Conservation (phyloP, 2,113 vertebrate species). For the Cygnus atratus region DNA sequence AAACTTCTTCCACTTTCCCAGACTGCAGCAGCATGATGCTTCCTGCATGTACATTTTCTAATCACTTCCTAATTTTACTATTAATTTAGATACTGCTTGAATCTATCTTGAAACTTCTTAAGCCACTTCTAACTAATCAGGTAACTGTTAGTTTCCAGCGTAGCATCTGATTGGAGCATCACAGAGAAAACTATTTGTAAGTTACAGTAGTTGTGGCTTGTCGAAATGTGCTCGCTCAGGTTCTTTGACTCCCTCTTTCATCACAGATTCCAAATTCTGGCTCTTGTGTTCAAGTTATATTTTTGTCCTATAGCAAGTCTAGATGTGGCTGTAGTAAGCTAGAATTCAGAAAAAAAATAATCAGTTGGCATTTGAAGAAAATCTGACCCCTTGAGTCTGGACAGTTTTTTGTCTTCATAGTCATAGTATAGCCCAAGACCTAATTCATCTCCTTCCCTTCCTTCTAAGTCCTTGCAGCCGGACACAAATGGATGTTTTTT, state of each 20-base stretch:
- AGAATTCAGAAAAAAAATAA: background rate
- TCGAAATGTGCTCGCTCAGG: background rate
- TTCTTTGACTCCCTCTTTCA: background rate
- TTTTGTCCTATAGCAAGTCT: background rate
- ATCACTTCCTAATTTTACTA: background rate
- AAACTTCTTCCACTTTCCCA: background rate
- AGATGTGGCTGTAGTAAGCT: background rate
- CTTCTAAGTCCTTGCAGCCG: background rate
- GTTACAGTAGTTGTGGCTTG: background rate
- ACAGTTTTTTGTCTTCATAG: background rate
- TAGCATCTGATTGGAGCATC: background rate
- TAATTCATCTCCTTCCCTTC: background rate
- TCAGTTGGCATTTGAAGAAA: background rate
- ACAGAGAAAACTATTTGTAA: background rate
- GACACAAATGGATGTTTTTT: background rate
- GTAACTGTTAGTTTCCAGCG: background rate
- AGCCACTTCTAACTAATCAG: background rate
- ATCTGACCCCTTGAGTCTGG: background rate
- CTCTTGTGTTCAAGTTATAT: background rate
- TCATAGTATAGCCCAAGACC: background rate
- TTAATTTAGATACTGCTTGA: background rate
- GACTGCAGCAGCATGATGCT: background rate
- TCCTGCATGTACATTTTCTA: background rate
- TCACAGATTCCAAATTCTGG: background rate
- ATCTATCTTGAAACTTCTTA: background rate